Evolutionary conservation across 92 coral and sea anemone genomes (phyloP).

Genomic region (Epizoanthus stellaris): DNA sequence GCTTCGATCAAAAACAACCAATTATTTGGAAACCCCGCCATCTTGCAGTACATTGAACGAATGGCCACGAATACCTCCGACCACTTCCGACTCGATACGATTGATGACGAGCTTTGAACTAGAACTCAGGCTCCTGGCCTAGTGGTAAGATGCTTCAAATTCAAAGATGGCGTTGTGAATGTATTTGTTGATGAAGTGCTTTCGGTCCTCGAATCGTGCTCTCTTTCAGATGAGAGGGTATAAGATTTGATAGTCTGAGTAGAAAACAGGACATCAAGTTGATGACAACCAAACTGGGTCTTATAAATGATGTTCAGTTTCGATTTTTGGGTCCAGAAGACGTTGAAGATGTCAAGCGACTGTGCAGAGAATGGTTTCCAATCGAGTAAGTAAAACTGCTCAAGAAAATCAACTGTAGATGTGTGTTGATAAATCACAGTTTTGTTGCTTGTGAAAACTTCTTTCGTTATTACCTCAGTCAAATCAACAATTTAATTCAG

Average conservation of each 20-base stretch:
- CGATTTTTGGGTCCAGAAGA: slow-evolving; percentile 95
- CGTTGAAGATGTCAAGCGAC: slow-evolving; percentile 91
- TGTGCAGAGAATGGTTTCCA: slow-evolving; percentile 98
- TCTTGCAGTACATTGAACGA: neutral
- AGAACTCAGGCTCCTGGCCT: slow-evolving; percentile 22
- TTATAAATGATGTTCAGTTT: slow-evolving; percentile 90
- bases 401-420: neutral
- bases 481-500: too few relatives aligned
- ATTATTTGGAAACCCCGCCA: slow-evolving; percentile 41
- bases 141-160: neutral
- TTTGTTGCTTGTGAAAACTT: neutral
- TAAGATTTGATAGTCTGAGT: slow-evolving; percentile 28
- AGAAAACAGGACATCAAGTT: slow-evolving; percentile 23
- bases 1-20: neutral
- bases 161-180: slow-evolving; percentile 1
- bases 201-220: slow-evolving; percentile 15
- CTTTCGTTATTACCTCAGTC: too few relatives aligned
- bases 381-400: slow-evolving; percentile 86
- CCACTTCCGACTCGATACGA: neutral
- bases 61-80: neutral
- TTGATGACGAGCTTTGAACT: neutral
- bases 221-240: slow-evolving; percentile 45
- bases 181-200: neutral
- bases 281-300: slow-evolving; percentile 98
- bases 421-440: neutral